Evolutionary conservation across 2,797 vertebrate species (phyloP).

Genomic region (Phrynocephalus vlangalii): DNA sequence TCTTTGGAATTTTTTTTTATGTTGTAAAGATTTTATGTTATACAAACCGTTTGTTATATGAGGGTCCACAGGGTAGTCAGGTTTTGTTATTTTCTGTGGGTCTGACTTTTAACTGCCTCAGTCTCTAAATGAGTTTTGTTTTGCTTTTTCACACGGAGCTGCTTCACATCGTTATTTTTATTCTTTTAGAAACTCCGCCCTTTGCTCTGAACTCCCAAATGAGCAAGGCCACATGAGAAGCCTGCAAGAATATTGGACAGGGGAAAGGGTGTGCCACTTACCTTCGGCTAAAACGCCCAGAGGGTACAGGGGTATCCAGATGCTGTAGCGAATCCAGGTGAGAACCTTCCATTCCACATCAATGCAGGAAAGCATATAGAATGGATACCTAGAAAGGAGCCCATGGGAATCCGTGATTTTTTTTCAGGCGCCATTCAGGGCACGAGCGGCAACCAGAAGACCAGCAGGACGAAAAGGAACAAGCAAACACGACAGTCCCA

Average conservation of each 20-base stretch:
- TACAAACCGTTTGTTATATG: too few species aligned
- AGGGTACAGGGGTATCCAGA: constrained; percentile 95
- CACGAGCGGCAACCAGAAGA: not conserved
- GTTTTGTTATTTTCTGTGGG: too few species aligned
- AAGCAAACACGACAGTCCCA: too few species aligned
- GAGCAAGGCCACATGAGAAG: not conserved
- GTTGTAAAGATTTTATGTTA: too few species aligned
- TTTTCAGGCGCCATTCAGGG: too few species aligned
- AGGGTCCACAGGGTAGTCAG: too few species aligned
- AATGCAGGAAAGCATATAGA: constrained; percentile 94
- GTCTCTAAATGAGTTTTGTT: too few species aligned
- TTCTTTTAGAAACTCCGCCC: not conserved
- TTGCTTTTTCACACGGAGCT: too few species aligned
- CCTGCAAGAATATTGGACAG: not conserved
- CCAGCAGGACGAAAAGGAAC: not conserved
- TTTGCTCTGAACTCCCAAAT: not conserved
- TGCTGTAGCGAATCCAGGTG: constrained; percentile 93
- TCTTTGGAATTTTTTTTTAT: too few species aligned
- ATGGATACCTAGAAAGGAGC: constrained; percentile 87
- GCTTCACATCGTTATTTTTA: too few species aligned
- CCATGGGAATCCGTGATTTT: constrained; percentile 21
- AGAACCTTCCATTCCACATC: constrained; percentile 93
- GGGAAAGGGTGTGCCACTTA: constrained; percentile 64
- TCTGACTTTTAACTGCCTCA: too few species aligned
- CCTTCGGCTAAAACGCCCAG: constrained; percentile 93